A percentile compares a stretch with the other conserved stretches of the same genome.
phyloP scores from a whole-genome alignment of 2,797 vertebrate genomes.

The Labeo calbasu region DNA sequence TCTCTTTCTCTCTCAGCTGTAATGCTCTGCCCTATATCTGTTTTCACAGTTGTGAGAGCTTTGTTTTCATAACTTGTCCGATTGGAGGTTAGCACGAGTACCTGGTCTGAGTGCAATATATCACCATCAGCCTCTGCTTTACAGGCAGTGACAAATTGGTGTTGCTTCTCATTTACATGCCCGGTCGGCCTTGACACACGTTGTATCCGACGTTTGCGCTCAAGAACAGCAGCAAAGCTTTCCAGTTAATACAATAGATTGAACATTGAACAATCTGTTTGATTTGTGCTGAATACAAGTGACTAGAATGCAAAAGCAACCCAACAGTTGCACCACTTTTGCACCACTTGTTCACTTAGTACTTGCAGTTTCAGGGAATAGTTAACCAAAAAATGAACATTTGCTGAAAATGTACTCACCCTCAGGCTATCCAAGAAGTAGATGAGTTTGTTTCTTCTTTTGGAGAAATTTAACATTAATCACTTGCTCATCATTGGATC shows the following conservation, averaged over 20 bases:
- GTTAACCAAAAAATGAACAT: not conserved
- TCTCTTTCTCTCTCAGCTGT: constrained; percentile 5
- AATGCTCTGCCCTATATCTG: constrained; percentile 17
- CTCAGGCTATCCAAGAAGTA: not conserved
- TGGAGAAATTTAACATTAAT: not conserved
- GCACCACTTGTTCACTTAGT: not conserved
- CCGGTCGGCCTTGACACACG: constrained; percentile 64
- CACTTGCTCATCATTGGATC: not conserved
- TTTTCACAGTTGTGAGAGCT: constrained; percentile 25
- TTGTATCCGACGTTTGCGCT: constrained; percentile 10
- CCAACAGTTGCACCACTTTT: not conserved
- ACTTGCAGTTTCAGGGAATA: not conserved
- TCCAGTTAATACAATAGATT: constrained; percentile 13
- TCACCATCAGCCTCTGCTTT: constrained; percentile 62
- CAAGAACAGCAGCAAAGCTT: constrained; percentile 13
- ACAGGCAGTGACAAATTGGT: constrained; percentile 75
- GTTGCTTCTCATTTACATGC: constrained; percentile 76
- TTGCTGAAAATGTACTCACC: not conserved
- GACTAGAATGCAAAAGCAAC: not conserved
- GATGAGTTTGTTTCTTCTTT: not conserved
- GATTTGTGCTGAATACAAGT: constrained; percentile 29
- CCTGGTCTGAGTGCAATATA: constrained; percentile 47
- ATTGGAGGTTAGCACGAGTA: constrained; percentile 37
- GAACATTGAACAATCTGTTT: constrained; percentile 37
- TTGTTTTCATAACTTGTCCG: constrained; percentile 45